Conservation (phyloP, 2,888 invertebrate genomes). For the Dendrolimus houi region DNA sequence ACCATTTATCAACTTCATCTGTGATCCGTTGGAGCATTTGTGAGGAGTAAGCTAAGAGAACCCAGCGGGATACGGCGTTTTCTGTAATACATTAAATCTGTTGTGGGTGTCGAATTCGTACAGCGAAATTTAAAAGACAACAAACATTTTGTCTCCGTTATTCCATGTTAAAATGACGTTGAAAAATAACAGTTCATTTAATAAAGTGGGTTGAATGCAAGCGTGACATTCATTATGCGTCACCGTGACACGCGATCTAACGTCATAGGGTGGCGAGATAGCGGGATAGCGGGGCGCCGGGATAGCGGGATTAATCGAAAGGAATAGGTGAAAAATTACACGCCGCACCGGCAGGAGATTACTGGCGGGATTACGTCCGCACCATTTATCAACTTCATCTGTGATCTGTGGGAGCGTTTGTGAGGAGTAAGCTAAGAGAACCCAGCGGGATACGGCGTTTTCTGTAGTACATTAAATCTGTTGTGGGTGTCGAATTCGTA, state of each 20-base stretch:
- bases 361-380: conserved; percentile 37
- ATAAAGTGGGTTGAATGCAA: background rate
- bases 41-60: conserved; percentile 4
- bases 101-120: no score
- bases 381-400: conserved; percentile 55
- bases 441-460: no score
- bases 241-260: background rate
- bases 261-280: background rate
- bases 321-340: conserved; percentile 51
- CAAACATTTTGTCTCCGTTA: no score
- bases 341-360: conserved; percentile 39
- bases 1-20: conserved; percentile 55
- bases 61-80: no score
- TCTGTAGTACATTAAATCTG: no score
- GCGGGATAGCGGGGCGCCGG: conserved; percentile 2
- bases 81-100: no score
- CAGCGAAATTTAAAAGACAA: no score
- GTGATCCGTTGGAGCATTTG: conserved; percentile 14
- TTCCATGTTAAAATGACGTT: background rate
- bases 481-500: no score
- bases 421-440: no score
- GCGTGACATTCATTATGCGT: background rate
- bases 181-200: background rate
- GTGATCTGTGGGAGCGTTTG: conserved; percentile 14
- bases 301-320: conserved; percentile 30